Base-by-base conservation (phyloP, 1,140 invertebrate species). In the Pseudomyrmex gracilis region DNA sequence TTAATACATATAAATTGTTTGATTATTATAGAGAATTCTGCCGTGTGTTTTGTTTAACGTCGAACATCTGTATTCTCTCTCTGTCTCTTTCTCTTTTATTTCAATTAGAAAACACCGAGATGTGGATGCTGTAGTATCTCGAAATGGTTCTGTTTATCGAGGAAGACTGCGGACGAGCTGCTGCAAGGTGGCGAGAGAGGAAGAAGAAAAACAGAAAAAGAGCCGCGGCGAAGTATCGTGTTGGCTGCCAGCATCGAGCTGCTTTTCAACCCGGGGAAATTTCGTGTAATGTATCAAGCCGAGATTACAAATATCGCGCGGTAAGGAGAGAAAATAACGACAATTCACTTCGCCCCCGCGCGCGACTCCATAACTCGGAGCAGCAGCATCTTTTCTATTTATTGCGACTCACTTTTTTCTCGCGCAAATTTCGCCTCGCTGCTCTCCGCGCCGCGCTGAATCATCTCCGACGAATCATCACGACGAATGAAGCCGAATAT, bases 101-200 rank as follows among this genome's bases (percentile, higher is more conserved):
- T 80, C 53, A 71, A 80, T 80, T 80, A 80, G 22, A 80, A 70
- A 71, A 47, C 20, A 58, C 9, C 66, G 34, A 58, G 66, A 60
- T 76, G 60, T 64, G 60, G 60, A 76, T 58, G 17, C 76, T 58
- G 43, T 2, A 43, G 43, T 80, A 80, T 60, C 22, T 71, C 43
- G 66, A 70, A 80, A 80, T 80, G 66, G 53, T 80, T 70, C 66
- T 80, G 66, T 80, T 80, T 80, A 80, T 80, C 76, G 66, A 80
- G 47, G 45, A 60, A 80, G 76, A 71, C 66, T 34, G 63, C 49
- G 43, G 53, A 47, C 66, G 76, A 70, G 53, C 45, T 78, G 76
- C 8, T 58, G 76, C 45, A 71, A 80, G 76, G 66, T 71, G 76
- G 53, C 20, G 66, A 12, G 47, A n/a, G n/a, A n/a, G n/a, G n/a